Evolutionary conservation across 2,113 vertebrate species (phyloP), one percentile per base, ranked within the genome.

Genomic region (Otis tarda): DNA sequence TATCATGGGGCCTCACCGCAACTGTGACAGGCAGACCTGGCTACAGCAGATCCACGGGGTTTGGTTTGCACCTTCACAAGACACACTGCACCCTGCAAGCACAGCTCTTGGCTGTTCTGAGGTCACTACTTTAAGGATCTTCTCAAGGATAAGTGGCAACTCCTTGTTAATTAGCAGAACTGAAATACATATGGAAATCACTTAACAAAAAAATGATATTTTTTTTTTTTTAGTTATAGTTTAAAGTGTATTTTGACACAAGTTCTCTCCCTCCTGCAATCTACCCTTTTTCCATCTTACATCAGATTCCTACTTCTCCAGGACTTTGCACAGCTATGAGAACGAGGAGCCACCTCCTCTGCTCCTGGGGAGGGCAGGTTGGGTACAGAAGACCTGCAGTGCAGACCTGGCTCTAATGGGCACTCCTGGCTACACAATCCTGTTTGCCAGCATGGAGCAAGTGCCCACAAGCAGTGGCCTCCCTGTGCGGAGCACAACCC

Each of bases 1-100:
- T 33, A 41, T 9, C 14, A 22, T 1, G 50, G 3, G 20, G 35
- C 35, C 59, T 41, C 45, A 20, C 22, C 61, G 52, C 63, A 18
- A 10, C 31, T 11, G 5, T 17, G 27, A 68, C 37, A 45, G 52
- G 21, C 28, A 71, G 35, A 35, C 11, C 19, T 28, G 28, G 28
- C 18, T 35, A 61, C 33, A 73, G 52, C 20, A 68, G 18, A 47
- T 25, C 18, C 0, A 0, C 5, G 10, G 39, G 16, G 18, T 31
- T 30, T 33, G 28, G n/a, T 47, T 4, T 33, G 28, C n/a, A 59
- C 28, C 56, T 78, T 57, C 37, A 21, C 7, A 59, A 65, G 64
- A 22, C 6, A 20, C 0, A 0, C 7, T 12, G 25, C 47, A 30
- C 4, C 2, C 37, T 31, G 1, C 10, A 68, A 69, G 7, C 5